Conservation (phyloP, 2,888 invertebrate genomes). For the Trichopria drosophilae region DNA sequence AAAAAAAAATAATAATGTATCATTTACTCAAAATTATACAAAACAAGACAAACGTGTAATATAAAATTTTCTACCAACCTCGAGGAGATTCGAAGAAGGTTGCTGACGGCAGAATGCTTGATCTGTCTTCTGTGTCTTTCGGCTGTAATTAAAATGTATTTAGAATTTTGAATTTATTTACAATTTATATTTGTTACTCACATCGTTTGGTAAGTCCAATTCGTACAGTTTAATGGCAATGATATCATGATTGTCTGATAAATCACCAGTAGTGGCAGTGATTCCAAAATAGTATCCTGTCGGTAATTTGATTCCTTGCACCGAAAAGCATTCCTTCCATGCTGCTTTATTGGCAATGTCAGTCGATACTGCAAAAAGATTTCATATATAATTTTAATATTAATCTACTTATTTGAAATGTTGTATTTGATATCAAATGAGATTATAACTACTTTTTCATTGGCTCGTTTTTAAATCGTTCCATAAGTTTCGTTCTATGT, state of each 20-base stretch:
- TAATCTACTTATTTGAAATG: too few relatives aligned
- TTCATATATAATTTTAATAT: constrained; percentile 29
- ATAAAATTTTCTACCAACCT: constrained; percentile 55
- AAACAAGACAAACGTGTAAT: too few relatives aligned
- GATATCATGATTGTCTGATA: constrained; percentile 96
- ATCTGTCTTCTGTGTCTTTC: constrained; percentile 71
- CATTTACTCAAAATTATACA: constrained; percentile 2
- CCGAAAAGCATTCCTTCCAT: constrained; percentile 92
- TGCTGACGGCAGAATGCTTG: constrained; percentile 85
- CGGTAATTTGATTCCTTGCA: constrained; percentile 86
- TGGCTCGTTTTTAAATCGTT: too few relatives aligned
- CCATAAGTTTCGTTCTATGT: too few relatives aligned
- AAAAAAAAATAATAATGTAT: too few relatives aligned
- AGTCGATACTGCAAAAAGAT: constrained; percentile 72
- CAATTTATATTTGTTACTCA: constrained; percentile 47
- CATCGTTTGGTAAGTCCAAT: constrained; percentile 75
- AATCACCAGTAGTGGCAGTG: constrained; percentile 94
- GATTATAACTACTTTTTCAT: too few relatives aligned
- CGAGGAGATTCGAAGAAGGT: constrained; percentile 87
- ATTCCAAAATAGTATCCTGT: constrained; percentile 94
- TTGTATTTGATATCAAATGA: too few relatives aligned
- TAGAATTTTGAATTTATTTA: constrained; percentile 1
- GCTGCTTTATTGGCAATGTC: constrained; percentile 89
- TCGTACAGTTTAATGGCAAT: constrained; percentile 90
- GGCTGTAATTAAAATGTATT: constrained; percentile 58